Percentiles rank a stretch among this genome's conserved stretches.
Evolutionary conservation across 2,113 vertebrate species (phyloP).

Genomic region (Onychostoma macrolepis): DNA sequence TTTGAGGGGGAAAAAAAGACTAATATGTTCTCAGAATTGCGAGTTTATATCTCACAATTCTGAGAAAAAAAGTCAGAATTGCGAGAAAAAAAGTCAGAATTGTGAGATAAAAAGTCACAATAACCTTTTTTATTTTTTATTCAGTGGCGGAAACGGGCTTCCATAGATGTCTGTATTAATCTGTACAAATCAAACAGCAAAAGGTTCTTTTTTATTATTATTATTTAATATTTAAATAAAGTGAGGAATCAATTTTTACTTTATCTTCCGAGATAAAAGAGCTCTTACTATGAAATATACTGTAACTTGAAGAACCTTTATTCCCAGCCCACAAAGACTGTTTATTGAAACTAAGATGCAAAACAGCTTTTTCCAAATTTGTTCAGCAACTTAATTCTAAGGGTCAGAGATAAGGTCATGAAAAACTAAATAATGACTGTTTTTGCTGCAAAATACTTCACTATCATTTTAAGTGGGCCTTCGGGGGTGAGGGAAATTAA

Average conservation of each 20-base stretch:
- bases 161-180: neutral
- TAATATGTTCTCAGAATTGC: too few relatives aligned
- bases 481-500: neutral
- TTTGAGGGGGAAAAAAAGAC: too few relatives aligned
- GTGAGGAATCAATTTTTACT: too few relatives aligned
- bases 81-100: too few relatives aligned
- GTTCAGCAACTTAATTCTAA: constrained; percentile 4
- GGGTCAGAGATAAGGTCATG: neutral
- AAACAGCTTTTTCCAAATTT: neutral
- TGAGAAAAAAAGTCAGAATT: too few relatives aligned
- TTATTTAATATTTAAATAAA: too few relatives aligned
- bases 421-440: neutral
- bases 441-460: constrained; percentile 1
- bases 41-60: too few relatives aligned
- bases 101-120: too few relatives aligned
- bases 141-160: too few relatives aligned
- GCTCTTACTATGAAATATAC: neutral
- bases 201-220: neutral
- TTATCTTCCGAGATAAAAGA: neutral
- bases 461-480: constrained; percentile 7
- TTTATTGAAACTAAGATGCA: neutral
- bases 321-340: neutral
- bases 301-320: neutral
- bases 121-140: too few relatives aligned
- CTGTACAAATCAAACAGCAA: neutral